Percentiles rank a stretch among this genome's conserved stretches.
Conservation (phyloP, 2,113 vertebrate species). For the Zosterops hypoxanthus region DNA sequence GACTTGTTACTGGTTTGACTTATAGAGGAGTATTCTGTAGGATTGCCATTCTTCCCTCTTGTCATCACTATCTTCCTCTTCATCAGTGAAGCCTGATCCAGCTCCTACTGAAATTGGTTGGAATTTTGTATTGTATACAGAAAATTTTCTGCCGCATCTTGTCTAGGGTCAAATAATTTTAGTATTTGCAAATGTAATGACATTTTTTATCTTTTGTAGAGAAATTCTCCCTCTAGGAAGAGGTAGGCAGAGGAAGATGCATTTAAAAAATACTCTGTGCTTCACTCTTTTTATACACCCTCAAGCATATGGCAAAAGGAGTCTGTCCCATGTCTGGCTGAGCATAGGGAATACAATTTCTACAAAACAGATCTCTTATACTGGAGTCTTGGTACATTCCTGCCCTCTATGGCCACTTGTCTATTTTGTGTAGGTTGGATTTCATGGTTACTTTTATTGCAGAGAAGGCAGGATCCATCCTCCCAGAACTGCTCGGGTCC, state of each 20-base stretch:
- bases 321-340: neutral
- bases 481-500: fast-evolving
- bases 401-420: neutral
- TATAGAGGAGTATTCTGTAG: neutral
- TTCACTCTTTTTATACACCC: neutral
- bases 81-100: neutral
- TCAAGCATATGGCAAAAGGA: neutral
- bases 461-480: neutral
- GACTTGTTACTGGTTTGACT: neutral
- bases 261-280: neutral
- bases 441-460: neutral
- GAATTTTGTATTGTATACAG: neutral
- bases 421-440: neutral
- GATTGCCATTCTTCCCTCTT: neutral
- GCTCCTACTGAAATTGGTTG: neutral
- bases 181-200: neutral
- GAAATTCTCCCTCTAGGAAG: neutral
- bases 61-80: neutral
- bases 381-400: neutral
- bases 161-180: neutral
- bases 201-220: neutral
- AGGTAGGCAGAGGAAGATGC: neutral
- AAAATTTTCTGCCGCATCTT: neutral
- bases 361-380: neutral
- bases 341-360: neutral